A percentile compares a stretch with the other conserved stretches of the same genome.
Conservation (phyloP, 2,113 vertebrate genomes). For the Meriones unguiculatus region DNA sequence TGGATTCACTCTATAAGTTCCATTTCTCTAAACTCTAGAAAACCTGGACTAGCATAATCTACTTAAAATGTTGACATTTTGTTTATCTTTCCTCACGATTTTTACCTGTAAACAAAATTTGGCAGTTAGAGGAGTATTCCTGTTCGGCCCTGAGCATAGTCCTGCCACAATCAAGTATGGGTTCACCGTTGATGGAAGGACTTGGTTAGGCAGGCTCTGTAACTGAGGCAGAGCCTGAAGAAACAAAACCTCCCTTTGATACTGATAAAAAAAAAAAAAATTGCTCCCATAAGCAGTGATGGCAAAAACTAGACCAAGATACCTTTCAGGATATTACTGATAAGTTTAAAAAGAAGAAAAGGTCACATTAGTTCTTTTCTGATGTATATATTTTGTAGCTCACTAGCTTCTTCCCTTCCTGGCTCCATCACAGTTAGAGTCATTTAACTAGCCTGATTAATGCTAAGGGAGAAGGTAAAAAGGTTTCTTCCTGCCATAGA, state of each 20-base stretch:
- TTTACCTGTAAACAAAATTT: background rate
- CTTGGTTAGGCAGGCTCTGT: no score
- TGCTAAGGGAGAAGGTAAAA: background rate
- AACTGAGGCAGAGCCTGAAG: background rate
- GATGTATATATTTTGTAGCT: background rate
- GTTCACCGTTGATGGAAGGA: background rate
- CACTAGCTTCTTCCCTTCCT: background rate
- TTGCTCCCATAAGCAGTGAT: background rate
- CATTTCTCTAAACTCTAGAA: background rate
- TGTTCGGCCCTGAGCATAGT: background rate
- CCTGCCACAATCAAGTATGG: rapidly evolving
- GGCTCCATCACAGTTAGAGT: background rate
- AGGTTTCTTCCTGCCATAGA: background rate
- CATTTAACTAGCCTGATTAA: background rate
- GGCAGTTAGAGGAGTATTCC: background rate
- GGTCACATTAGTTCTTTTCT: background rate
- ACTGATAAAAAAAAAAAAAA: background rate
- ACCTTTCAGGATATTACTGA: background rate
- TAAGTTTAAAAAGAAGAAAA: background rate
- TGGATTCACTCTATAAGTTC: background rate
- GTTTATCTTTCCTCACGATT: background rate
- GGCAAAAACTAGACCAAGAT: background rate
- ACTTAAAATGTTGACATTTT: background rate
- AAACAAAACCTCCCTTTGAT: background rate
- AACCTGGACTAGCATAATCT: background rate